Evolutionary conservation across 2,888 invertebrate species (phyloP), one percentile per base, ranked within the genome.

Genomic region (Drosophila subsilvestris): DNA sequence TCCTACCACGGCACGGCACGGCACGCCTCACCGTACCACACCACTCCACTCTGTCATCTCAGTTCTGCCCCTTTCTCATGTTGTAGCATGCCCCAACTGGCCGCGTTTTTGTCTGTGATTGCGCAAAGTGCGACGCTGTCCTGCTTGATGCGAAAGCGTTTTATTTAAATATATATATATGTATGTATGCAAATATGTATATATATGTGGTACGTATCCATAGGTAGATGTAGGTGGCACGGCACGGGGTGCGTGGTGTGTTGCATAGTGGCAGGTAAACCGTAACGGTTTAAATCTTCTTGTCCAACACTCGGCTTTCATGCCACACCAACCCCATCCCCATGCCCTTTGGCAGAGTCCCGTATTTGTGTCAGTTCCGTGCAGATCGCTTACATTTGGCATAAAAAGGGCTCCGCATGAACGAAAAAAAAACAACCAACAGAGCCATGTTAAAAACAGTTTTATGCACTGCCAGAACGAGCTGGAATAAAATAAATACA

Each of bases 351-450:
- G 37, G 14, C 37, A 37, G 37, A 53, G 67, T 50, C 67, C 54
- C 59, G 43, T 72, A 76, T 81, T 80, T 79, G 85, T 67, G 72
- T 75, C 80, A 76, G 86, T 56, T 70, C 72, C 70, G 75, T 74
- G 77, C 86, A 75, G 87, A 87, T 83, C 87, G 85, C 86, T 83
- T 87, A 79, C 87, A 85, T 77, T 87, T 83, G 82, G 75, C 83
- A 87, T 87, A 77, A 84, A 83, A 87, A 85, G 87, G 86, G 37
- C 66, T 80, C 67, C 63, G 32, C 37, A 55, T 9, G 44, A 22
- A 22, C 25, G 6, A 43, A 29, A 56, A 49, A 37, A 56, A 47
- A 74, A 59, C 65, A 81, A 55, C 61, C 71, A 63, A 73, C 71
- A 74, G 69, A 37, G 69, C 70, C 82, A 77, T 85, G 88, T 82